These are phyloP conservation scores for Platyura marginata DNA, from an alignment of 1,140 invertebrate genomes.

Conservation along the genomic window DNA sequence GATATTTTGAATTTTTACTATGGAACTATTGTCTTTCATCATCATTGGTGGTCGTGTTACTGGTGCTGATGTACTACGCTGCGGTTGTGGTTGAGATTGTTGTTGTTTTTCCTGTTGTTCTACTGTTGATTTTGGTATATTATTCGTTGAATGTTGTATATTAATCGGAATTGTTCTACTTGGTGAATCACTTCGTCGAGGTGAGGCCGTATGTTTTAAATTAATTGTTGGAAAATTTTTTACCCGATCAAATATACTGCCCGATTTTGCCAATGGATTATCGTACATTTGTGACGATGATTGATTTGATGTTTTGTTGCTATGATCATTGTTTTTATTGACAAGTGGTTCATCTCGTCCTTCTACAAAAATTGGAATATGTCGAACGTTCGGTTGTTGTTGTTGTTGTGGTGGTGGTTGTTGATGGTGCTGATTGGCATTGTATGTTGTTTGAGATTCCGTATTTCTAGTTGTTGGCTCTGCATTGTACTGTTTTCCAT, in stretches of 20 bases:
- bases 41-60: conserved; percentile 22
- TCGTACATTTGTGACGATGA: conserved; percentile 10
- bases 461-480: no score
- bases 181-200: neutral
- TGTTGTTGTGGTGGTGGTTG: no score
- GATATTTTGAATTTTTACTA: conserved; percentile 52
- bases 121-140: neutral
- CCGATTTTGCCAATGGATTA: conserved; percentile 11
- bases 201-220: neutral
- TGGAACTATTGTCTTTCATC: conserved; percentile 27
- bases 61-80: conserved; percentile 10
- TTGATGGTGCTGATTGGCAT: no score
- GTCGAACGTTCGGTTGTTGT: conserved; percentile 34
- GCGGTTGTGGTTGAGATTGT: conserved; percentile 11
- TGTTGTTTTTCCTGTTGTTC: conserved; percentile 17
- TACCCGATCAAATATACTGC: conserved; percentile 3
- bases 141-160: neutral
- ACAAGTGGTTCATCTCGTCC: conserved; percentile 49
- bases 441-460: no score
- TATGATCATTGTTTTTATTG: conserved; percentile 27
- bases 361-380: conserved; percentile 69
- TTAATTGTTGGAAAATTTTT: conserved; percentile 5
- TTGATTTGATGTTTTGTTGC: neutral
- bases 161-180: conserved; percentile 1
- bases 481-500: no score